Evolutionary conservation across 2,888 invertebrate species (phyloP).

Genomic region (Noctua janthe): DNA sequence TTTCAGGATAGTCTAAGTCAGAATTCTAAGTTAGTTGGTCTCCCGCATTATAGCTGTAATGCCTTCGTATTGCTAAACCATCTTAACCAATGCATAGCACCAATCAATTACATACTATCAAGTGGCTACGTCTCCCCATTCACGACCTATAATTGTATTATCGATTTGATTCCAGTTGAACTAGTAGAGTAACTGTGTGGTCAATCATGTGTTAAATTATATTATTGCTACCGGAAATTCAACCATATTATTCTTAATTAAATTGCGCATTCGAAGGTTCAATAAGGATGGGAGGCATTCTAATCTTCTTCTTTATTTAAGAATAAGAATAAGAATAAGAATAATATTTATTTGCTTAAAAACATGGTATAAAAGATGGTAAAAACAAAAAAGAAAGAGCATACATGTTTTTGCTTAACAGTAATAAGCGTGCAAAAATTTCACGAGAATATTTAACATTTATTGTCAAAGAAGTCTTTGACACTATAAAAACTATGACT

Average conservation of each 20-base stretch:
- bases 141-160: neutral
- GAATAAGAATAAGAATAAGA: too few relatives aligned
- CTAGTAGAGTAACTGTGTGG: neutral
- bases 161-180: neutral
- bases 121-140: neutral
- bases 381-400: too few relatives aligned
- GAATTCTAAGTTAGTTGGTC: neutral
- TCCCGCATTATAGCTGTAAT: neutral
- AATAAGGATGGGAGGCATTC: neutral
- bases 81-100: neutral
- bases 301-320: neutral
- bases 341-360: too few relatives aligned
- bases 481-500: too few relatives aligned
- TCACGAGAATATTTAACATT: too few relatives aligned
- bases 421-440: too few relatives aligned
- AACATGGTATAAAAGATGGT: too few relatives aligned
- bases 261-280: neutral
- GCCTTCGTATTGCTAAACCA: conserved; percentile 2
- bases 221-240: neutral
- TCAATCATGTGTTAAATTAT: neutral
- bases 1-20: neutral
- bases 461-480: too few relatives aligned
- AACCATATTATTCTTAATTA: neutral
- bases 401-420: too few relatives aligned
- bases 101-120: neutral